Conservation (phyloP, 2,113 vertebrate genomes). For the Poeciliopsis turrubarensis region DNA sequence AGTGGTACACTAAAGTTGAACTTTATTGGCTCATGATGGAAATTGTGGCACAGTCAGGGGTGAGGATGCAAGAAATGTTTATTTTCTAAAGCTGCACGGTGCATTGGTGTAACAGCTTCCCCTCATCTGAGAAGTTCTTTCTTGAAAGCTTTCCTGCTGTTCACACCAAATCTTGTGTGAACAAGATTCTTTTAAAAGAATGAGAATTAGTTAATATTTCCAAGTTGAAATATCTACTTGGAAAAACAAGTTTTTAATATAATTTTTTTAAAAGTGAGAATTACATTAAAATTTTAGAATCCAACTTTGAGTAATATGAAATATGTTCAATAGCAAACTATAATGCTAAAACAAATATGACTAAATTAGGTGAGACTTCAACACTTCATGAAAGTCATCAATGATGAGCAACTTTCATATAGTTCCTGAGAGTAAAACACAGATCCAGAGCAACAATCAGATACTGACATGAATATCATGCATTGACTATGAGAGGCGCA, state of each 20-base stretch:
- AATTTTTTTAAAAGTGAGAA: too few relatives aligned
- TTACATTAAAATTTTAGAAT: too few relatives aligned
- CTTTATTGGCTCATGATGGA: too few relatives aligned
- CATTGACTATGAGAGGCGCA: not conserved
- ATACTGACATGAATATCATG: not conserved
- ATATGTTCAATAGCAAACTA: too few relatives aligned
- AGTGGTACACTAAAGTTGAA: too few relatives aligned
- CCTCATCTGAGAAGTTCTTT: not conserved
- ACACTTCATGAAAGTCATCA: not conserved
- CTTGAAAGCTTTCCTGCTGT: not conserved
- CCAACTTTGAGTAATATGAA: too few relatives aligned
- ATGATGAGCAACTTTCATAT: not conserved
- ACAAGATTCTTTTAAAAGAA: not conserved
- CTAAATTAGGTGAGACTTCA: too few relatives aligned
- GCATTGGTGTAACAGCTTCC: not conserved
- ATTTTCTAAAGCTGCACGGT: not conserved
- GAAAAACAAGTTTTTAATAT: too few relatives aligned
- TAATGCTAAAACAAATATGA: too few relatives aligned
- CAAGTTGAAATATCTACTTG: not conserved
- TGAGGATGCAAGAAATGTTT: too few relatives aligned
- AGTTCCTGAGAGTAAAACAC: too few relatives aligned
- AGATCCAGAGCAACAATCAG: not conserved
- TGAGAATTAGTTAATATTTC: not conserved
- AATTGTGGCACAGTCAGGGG: too few relatives aligned
- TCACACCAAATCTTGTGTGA: not conserved